A percentile compares a stretch with the other conserved stretches of the same genome.
Conservation (phyloP, 2,113 vertebrate species). For the Microcebus tavaratra region DNA sequence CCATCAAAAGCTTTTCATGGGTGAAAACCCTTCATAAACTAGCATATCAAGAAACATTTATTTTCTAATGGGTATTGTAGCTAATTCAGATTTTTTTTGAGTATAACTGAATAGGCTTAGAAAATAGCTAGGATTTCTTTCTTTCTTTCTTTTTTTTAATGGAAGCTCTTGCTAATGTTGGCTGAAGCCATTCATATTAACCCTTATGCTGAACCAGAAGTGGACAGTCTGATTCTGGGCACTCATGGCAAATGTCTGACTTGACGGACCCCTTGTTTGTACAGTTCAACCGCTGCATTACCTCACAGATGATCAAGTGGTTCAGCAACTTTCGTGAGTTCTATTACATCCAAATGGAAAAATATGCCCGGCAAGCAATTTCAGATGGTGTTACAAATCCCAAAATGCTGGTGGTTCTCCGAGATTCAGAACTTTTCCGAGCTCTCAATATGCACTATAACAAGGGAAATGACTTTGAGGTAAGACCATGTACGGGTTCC, state of each 20-base stretch:
- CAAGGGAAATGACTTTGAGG: slow-evolving; percentile 96
- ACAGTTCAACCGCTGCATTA: slow-evolving; percentile 97
- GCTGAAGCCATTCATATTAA: neutral
- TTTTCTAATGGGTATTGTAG: neutral
- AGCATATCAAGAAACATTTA: neutral
- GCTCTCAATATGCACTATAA: slow-evolving; percentile 96
- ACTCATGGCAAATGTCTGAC: fast-evolving
- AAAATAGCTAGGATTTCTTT: neutral
- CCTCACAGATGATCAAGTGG: slow-evolving; percentile 99
- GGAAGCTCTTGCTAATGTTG: neutral
- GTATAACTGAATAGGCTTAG: neutral
- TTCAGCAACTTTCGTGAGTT: slow-evolving; percentile 99
- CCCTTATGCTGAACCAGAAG: neutral
- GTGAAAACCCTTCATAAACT: neutral
- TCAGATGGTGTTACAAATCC: slow-evolving; percentile 88
- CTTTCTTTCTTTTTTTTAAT: neutral
- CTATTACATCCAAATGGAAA: slow-evolving; percentile 99
- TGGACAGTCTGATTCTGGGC: neutral
- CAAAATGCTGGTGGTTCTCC: slow-evolving; percentile 88
- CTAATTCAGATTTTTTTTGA: neutral
- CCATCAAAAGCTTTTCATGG: neutral
- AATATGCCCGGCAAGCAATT: slow-evolving; percentile 95
- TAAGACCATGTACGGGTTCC: slow-evolving; percentile 75
- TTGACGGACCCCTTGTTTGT: neutral
- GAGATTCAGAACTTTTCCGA: slow-evolving; percentile 94